phyloP scores from a whole-genome alignment of 2,797 vertebrate species.

The Saguinus oedipus region DNA sequence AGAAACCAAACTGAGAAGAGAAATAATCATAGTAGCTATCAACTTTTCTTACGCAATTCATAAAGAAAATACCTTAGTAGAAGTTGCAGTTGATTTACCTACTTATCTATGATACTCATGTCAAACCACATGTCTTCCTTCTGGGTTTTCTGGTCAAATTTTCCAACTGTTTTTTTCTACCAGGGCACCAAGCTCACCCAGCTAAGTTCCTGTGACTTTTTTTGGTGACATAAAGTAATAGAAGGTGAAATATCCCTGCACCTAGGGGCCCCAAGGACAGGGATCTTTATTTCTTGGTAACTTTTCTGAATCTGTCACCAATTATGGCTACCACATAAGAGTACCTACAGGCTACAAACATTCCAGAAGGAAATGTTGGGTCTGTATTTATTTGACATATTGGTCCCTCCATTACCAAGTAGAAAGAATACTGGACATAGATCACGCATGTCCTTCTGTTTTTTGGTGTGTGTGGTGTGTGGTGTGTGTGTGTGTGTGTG shows the following conservation, averaged over 20 bases:
- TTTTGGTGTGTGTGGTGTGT: no score
- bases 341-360: neutral
- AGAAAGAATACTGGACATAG: neutral
- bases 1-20: conserved; percentile 21
- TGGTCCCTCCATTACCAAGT: neutral
- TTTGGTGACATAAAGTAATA: neutral
- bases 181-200: neutral
- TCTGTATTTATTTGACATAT: neutral
- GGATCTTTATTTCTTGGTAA: neutral
- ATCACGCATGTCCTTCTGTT: neutral
- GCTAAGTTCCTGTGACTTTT: neutral
- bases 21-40: neutral
- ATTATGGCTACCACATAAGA: neutral
- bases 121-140: neutral
- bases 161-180: neutral
- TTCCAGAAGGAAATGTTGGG: conserved; percentile 1
- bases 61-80: neutral
- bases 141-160: neutral
- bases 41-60: neutral
- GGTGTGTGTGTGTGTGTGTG: no score
- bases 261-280: neutral
- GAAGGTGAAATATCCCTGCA: neutral
- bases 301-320: conserved; percentile 8
- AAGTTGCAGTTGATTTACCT: neutral
- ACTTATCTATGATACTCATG: neutral